Percentiles rank a stretch among this genome's conserved stretches.
These are phyloP conservation scores for Xenopus petersii DNA, from an alignment of 2,797 vertebrate species.

Conservation along the genomic window DNA sequence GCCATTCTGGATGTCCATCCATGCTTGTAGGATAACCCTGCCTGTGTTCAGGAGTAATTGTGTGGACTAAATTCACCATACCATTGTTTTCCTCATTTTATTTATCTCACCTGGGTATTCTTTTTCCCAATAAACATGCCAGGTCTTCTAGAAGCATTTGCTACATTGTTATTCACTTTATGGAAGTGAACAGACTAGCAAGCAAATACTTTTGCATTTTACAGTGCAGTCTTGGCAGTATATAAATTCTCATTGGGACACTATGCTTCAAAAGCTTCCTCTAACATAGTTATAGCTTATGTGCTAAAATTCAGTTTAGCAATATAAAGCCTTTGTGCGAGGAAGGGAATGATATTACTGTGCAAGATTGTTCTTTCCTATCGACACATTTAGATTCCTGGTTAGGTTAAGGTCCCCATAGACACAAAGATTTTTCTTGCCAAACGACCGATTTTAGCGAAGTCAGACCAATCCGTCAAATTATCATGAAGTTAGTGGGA, in stretches of 20 bases:
- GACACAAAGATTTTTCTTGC: too few species aligned
- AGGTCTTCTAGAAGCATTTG: conserved; percentile 35
- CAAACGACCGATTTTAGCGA: too few species aligned
- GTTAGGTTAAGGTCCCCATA: too few species aligned
- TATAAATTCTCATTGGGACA: background rate
- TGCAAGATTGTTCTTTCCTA: too few species aligned
- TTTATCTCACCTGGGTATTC: conserved; percentile 52
- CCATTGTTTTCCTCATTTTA: conserved; percentile 49
- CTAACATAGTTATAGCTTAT: conserved; percentile 4
- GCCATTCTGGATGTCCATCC: conserved; percentile 11
- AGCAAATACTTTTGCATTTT: conserved; percentile 47
- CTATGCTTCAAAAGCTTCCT: background rate
- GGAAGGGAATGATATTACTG: too few species aligned
- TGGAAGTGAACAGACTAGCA: conserved; percentile 36
- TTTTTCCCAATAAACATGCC: conserved; percentile 33
- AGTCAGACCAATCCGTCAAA: too few species aligned
- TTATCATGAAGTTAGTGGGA: too few species aligned
- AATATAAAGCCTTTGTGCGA: background rate
- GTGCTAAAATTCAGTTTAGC: background rate
- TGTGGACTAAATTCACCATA: conserved; percentile 46
- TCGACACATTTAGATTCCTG: too few species aligned
- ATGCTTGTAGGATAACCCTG: background rate
- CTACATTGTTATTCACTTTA: conserved; percentile 50
- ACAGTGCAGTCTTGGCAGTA: background rate
- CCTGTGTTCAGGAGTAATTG: background rate